phyloP scores from a whole-genome alignment of 2,113 vertebrate species.

The Protomyctophum bolini region DNA sequence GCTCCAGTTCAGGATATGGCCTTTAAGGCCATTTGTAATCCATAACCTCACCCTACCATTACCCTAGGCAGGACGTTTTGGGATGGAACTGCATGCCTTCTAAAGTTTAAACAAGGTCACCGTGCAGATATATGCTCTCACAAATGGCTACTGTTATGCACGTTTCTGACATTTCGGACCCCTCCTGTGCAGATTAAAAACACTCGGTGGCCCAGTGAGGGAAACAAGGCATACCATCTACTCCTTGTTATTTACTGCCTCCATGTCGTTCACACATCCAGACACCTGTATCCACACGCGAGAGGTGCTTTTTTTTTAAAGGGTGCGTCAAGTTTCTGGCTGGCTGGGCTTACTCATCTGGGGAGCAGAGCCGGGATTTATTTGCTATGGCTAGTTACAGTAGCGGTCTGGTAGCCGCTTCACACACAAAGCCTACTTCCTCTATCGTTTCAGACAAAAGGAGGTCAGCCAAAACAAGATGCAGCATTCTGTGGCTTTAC shows the following conservation, averaged over 20 bases:
- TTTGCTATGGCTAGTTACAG: slow-evolving; percentile 11
- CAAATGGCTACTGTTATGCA: slow-evolving; percentile 23
- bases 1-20: background rate
- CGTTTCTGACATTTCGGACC: slow-evolving; percentile 57
- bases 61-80: slow-evolving; percentile 5
- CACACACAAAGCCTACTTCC: background rate
- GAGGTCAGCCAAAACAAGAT: too few relatives aligned
- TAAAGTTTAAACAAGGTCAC: slow-evolving; percentile 15
- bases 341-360: slow-evolving; percentile 43
- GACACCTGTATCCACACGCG: slow-evolving; percentile 44
- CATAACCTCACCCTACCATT: background rate
- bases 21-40: slow-evolving; percentile 2
- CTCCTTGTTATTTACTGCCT: slow-evolving; percentile 52
- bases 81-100: slow-evolving; percentile 9
- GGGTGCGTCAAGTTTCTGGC: slow-evolving; percentile 40
- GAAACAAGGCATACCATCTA: slow-evolving; percentile 31
- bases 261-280: slow-evolving; percentile 45
- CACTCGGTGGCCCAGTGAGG: slow-evolving; percentile 6
- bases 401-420: slow-evolving; percentile 16
- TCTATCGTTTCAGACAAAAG: too few relatives aligned
- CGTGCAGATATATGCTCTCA: slow-evolving; percentile 13
- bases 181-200: slow-evolving; percentile 38
- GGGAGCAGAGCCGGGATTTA: slow-evolving; percentile 38
- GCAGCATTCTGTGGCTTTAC: background rate
- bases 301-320: slow-evolving; percentile 24